These are phyloP conservation scores for Tiliacea citrago DNA, from an alignment of 2,888 invertebrate genomes.

Conservation along the genomic window DNA sequence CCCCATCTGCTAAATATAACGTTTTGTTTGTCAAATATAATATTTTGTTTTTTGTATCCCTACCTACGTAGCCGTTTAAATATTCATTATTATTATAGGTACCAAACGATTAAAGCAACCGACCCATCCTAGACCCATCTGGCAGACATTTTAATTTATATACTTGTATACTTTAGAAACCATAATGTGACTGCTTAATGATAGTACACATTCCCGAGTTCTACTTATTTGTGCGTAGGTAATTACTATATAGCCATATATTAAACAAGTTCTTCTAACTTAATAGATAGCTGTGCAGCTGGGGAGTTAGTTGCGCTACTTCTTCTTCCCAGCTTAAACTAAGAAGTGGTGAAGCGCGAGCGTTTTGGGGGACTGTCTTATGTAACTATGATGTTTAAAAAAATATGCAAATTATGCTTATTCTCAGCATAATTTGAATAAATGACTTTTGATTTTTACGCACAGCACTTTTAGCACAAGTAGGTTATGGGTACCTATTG, in stretches of 20 bases:
- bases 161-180: neutral
- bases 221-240: neutral
- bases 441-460: no score
- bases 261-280: no score
- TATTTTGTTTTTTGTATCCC: neutral
- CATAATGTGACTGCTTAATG: slow-evolving; percentile 13
- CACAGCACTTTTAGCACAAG: no score
- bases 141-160: neutral
- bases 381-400: no score
- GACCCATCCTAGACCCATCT: neutral
- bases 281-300: no score
- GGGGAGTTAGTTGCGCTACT: no score
- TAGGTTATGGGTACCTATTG: no score
- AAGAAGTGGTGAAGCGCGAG: no score
- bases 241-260: neutral
- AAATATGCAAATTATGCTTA: no score
- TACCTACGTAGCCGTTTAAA: neutral
- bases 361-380: no score
- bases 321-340: no score
- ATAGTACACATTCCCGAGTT: neutral
- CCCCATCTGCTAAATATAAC: neutral
- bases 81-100: slow-evolving; percentile 1
- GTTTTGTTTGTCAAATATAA: neutral
- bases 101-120: neutral
- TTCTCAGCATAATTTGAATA: no score